Evolutionary conservation across 2,113 vertebrate genomes (phyloP).

Genomic region (Megaleporinus macrocephalus): DNA sequence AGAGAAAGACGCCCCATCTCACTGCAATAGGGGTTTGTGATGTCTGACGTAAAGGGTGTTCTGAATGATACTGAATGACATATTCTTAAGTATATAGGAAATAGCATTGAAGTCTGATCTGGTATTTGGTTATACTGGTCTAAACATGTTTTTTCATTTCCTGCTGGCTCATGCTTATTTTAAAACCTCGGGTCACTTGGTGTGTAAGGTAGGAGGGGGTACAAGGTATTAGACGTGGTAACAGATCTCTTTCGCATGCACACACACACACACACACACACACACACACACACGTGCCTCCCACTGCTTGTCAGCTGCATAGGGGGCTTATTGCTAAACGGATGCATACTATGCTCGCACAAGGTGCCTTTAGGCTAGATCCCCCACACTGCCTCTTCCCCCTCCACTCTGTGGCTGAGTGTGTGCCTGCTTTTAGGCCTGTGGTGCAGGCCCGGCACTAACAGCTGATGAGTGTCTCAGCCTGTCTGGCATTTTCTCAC

Average conservation of each 20-base stretch:
- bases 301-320: slow-evolving; percentile 39
- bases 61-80: too few relatives aligned
- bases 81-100: too few relatives aligned
- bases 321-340: slow-evolving; percentile 46
- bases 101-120: too few relatives aligned
- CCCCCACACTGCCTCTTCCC: not conserved
- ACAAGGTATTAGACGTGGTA: slow-evolving; percentile 19
- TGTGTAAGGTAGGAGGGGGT: slow-evolving; percentile 26
- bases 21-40: too few relatives aligned
- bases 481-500: slow-evolving; percentile 36
- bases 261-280: not conserved
- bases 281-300: slow-evolving; percentile 14
- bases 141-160: not conserved
- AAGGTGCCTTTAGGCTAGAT: slow-evolving; percentile 50
- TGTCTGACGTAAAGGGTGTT: too few relatives aligned
- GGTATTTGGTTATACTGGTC: not conserved
- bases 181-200: not conserved
- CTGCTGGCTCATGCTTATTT: slow-evolving; percentile 8
- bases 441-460: slow-evolving; percentile 35
- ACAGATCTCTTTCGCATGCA: not conserved
- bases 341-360: slow-evolving; percentile 34
- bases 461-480: slow-evolving; percentile 51
- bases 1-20: too few relatives aligned
- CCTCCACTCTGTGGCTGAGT: not conserved
- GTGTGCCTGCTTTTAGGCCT: slow-evolving; percentile 19